Evolutionary conservation across 2,888 invertebrate genomes (phyloP), one percentile per base, ranked within the genome.

Genomic region (Pharmacophagus antenor): DNA sequence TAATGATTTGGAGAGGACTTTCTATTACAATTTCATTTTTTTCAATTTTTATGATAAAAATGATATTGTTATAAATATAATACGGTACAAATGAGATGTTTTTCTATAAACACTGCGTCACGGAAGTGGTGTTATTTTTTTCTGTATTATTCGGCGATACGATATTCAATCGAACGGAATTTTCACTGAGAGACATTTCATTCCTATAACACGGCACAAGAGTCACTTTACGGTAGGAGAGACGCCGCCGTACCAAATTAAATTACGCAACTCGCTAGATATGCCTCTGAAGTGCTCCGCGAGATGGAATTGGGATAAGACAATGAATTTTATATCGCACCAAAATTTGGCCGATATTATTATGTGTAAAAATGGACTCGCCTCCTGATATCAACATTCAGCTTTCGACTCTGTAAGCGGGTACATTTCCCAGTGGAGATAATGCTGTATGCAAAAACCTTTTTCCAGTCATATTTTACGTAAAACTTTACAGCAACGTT

Each of bases 201-300:
- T 50, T 44, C 50, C 56, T 27, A 57, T 50, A 57, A 50, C 8
- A 50, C 17, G 20, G 37, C n/a, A n/a, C 25, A 25, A 37, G 47
- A 31, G 21, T 4, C 47, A 20, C 52, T 58, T 52, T 18, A 46
- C 18, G 47, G 51, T 51, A 18, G 44, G 22, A 25, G 27, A 47
- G 47, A 53, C 47, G 41, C 37, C 15, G 47, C 23, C 31, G 31
- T 18, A 37, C 52, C 47, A 37, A 53, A 58, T 58, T 58, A 58
- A 52, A 58, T 58, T 58, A 58, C 52, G 47, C 37, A 41, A 20
- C n/a, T 41, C 17, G 47, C 46, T 37, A 47, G 47, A 48, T 52
- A 58, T 58, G 5, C 22, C 27, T 20, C 15, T 20, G 47, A 23
- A 37, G 44, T 59, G 70, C 67, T 63, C 23, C 71, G 42, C 65